Base-by-base conservation (phyloP, 2,797 vertebrate genomes). In the Lagorchestes hirsutus region DNA sequence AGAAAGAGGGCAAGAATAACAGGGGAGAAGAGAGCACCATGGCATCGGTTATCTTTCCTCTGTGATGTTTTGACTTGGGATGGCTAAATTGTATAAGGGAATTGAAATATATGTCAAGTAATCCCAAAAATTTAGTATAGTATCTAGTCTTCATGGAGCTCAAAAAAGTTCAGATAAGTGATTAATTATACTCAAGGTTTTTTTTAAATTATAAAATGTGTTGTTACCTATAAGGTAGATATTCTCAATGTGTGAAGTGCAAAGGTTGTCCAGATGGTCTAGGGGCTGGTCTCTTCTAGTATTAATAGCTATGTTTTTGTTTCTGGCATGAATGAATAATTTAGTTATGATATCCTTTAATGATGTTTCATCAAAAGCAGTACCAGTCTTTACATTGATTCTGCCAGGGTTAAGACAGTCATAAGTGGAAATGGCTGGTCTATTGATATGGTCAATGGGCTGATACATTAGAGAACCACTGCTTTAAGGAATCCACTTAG, bases 221-320 rank as follows among this genome's bases (percentile, higher is more conserved):
- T 96, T 13, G 0, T 96, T 56, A 58, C 95, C 13, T 93, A 22
- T 91, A 93, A 57, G 54, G 90, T 58, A 90, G 4, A 56, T 31
- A 8, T 92, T 46, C 22, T 95, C 5, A 74, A 16, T 54, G 34
- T 93, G 3, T 93, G 96, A 90, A 59, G 1, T 56, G n/a, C 46
- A 96, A 91, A 93, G 91, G 92, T 54, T 94, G 24, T 34, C 93
- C 50, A 40, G 12, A 95, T 54, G 91, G 16, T 24, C 93, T 29
- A 40, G 12, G 95, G 59, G 90, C 91, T 92, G 46, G 92, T 96
- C 46, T 62, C 4, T 55, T 97, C 2, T 93, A 12, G 1, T 94
- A 82, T 95, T 96, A 92, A 95, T 29, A 46, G 59, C 11, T 92
- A 91, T 90, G 18, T 14, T 96, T 91, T 93, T 93, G 11, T 93